These are phyloP conservation scores for Hylia prasina DNA, from an alignment of 2,113 vertebrate species.

Conservation along the genomic window DNA sequence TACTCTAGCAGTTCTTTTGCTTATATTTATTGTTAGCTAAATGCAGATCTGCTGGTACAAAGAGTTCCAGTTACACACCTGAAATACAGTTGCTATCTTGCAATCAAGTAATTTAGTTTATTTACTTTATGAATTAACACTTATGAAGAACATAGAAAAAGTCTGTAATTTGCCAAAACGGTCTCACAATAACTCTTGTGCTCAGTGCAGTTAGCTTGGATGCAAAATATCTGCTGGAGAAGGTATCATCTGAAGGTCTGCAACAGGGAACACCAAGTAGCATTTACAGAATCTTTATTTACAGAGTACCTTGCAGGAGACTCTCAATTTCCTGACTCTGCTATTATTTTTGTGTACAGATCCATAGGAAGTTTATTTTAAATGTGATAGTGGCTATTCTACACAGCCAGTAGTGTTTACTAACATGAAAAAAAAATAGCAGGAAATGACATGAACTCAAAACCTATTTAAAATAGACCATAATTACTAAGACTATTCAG, in stretches of 20 bases:
- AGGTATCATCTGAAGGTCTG: background rate
- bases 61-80: background rate
- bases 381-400: background rate
- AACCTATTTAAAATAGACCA: background rate
- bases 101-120: background rate
- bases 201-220: background rate
- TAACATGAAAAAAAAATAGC: background rate
- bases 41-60: background rate
- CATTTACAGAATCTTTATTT: background rate
- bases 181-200: background rate
- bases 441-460: background rate
- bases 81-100: background rate
- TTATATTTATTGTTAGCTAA: background rate
- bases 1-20: background rate
- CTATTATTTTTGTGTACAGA: background rate
- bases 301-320: background rate
- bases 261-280: background rate
- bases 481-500: background rate
- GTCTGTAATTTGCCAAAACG: background rate
- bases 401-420: background rate
- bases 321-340: background rate
- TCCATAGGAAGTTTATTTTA: background rate
- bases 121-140: background rate
- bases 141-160: background rate
- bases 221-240: background rate